phyloP scores from a whole-genome alignment of 2,113 vertebrate genomes.

The Saguinus imperator region DNA sequence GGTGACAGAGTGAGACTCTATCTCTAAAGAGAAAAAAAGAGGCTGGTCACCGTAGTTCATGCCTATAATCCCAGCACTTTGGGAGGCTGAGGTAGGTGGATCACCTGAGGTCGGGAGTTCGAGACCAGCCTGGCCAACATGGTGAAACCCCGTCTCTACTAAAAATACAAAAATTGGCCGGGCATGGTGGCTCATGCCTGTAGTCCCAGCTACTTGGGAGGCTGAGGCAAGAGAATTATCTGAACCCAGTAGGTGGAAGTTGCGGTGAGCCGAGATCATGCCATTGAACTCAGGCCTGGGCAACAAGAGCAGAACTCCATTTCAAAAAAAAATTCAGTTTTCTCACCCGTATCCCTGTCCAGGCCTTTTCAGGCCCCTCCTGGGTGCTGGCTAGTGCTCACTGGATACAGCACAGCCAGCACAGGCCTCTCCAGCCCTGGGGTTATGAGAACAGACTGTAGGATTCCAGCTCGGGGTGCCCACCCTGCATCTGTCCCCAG shows the following conservation, averaged over 20 bases:
- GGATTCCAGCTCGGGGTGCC: neutral
- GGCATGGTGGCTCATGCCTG: neutral
- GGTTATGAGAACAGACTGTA: neutral
- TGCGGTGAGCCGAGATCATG: neutral
- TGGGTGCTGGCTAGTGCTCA: neutral
- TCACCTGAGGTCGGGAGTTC: no score
- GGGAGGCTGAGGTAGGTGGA: no score
- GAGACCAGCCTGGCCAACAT: no score
- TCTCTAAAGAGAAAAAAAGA: no score
- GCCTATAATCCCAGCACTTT: no score
- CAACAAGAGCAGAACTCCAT: neutral
- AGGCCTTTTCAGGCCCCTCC: neutral
- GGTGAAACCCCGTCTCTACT: no score
- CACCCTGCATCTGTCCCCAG: constrained; percentile 73
- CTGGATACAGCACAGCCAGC: neutral
- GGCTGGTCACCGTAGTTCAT: no score
- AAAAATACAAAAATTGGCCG: neutral
- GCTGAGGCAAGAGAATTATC: neutral
- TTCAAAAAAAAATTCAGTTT: neutral
- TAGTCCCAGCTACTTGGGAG: neutral
- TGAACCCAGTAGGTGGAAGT: neutral
- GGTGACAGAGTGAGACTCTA: no score
- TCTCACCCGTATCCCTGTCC: neutral
- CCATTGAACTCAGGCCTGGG: neutral
- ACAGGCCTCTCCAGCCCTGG: neutral